Evolutionary conservation across 2,113 vertebrate species (phyloP).

Genomic region (Damaliscus lunatus): DNA sequence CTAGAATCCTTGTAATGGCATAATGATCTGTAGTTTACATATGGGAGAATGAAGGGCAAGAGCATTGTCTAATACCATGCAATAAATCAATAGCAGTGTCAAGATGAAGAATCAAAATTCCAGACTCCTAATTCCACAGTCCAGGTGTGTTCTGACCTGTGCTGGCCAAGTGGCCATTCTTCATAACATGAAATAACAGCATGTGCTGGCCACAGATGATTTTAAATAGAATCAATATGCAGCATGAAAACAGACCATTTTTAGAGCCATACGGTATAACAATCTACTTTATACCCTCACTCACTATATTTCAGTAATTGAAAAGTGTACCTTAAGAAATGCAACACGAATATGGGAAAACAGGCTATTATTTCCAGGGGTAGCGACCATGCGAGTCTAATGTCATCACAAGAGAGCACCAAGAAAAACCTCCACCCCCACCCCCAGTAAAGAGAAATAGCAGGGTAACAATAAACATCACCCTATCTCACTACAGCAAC

Average conservation of each 20-base stretch:
- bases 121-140: conserved; percentile 61
- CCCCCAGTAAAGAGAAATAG: background rate
- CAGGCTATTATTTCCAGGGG: background rate
- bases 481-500: background rate
- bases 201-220: conserved; percentile 38
- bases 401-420: background rate
- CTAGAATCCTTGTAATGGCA: conserved; percentile 13
- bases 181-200: conserved; percentile 61
- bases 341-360: background rate
- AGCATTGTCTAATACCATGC: conserved; percentile 41
- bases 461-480: background rate
- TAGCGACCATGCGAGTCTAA: background rate
- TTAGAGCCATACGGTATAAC: conserved; percentile 1
- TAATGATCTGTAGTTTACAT: conserved; percentile 58
- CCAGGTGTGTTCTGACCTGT: conserved; percentile 69
- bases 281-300: background rate
- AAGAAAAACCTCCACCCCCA: background rate
- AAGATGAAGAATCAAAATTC: conserved; percentile 57
- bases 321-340: conserved; percentile 28
- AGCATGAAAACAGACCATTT: conserved; percentile 8
- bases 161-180: conserved; percentile 57
- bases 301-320: background rate
- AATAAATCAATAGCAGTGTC: conserved; percentile 59
- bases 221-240: conserved; percentile 43
- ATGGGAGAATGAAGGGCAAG: conserved; percentile 56